Conservation (phyloP, 2,113 vertebrate genomes). For the Limnothrissa miodon region DNA sequence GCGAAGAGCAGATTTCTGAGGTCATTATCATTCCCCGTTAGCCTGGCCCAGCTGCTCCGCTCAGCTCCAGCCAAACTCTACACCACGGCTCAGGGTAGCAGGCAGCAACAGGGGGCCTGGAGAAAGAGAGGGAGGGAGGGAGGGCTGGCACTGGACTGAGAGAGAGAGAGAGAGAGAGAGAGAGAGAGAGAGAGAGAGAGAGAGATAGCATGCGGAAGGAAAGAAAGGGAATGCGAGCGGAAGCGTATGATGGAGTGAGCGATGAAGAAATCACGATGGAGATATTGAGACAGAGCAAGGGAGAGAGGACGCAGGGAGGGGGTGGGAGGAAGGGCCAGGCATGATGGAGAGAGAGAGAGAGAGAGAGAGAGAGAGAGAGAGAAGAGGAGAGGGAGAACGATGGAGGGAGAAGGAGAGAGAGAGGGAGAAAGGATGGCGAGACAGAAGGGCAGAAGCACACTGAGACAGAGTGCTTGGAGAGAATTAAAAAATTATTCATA, state of each 20-base stretch:
- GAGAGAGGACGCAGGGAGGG: slow-evolving; percentile 45
- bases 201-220: slow-evolving; percentile 41
- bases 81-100: slow-evolving; percentile 82
- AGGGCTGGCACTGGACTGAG: slow-evolving; percentile 38
- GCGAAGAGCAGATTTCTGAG: slow-evolving; percentile 99
- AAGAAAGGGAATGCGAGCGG: slow-evolving; percentile 37
- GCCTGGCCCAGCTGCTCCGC: slow-evolving; percentile 99
- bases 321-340: slow-evolving; percentile 1
- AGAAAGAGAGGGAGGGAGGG: slow-evolving; percentile 39
- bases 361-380: too few relatives aligned
- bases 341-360: slow-evolving; percentile 11
- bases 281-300: slow-evolving; percentile 50
- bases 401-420: slow-evolving; percentile 25
- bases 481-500: slow-evolving; percentile 53
- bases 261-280: slow-evolving; percentile 51
- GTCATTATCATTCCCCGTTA: slow-evolving; percentile 99
- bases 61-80: slow-evolving; percentile 97
- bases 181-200: slow-evolving; percentile 47
- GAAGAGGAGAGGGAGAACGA: slow-evolving; percentile 20
- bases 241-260: slow-evolving; percentile 34
- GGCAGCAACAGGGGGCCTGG: slow-evolving; percentile 71
- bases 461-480: slow-evolving; percentile 46
- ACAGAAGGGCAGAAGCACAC: slow-evolving; percentile 27
- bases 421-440: slow-evolving; percentile 37
- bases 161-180: slow-evolving; percentile 46